Percentiles rank a stretch among this genome's conserved stretches.
Conservation (phyloP, 2,113 vertebrate species). For the Notothenia rossii region DNA sequence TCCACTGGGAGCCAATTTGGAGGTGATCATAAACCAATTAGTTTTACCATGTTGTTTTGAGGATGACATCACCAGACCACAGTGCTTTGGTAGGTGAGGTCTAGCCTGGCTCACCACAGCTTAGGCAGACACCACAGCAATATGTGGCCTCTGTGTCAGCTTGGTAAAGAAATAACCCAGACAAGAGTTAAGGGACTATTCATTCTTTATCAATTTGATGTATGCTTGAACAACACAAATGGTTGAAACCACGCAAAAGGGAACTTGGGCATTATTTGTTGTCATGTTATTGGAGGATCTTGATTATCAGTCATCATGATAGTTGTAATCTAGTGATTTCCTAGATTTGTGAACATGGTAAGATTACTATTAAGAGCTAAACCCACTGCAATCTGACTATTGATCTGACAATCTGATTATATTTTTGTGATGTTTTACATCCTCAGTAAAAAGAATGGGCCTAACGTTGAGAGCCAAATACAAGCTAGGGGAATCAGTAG, state of each 20-base stretch:
- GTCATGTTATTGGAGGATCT: background rate
- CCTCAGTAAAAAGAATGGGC: background rate
- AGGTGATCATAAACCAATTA: constrained; percentile 77
- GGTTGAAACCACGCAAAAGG: constrained; percentile 35
- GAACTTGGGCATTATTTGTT: background rate
- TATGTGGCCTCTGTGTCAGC: constrained; percentile 43
- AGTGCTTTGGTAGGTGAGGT: constrained; percentile 41
- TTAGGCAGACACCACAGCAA: constrained; percentile 51
- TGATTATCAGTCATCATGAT: background rate
- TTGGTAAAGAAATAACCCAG: constrained; percentile 30
- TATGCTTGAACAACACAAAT: constrained; percentile 37
- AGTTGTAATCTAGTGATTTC: background rate
- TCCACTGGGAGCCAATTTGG: constrained; percentile 67
- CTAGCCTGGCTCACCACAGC: constrained; percentile 55
- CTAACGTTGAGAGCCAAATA: background rate
- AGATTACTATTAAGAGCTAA: background rate
- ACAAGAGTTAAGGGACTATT: constrained; percentile 44
- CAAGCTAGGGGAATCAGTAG: too few species aligned
- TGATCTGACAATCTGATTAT: background rate
- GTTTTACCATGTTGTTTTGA: constrained; percentile 41
- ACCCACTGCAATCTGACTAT: background rate
- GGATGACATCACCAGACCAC: constrained; percentile 68
- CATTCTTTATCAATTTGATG: constrained; percentile 44
- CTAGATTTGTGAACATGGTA: background rate
- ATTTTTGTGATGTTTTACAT: background rate